Evolutionary conservation across 2,888 invertebrate genomes (phyloP), one percentile per base, ranked within the genome.

Genomic region (Bugulina stolonifera): DNA sequence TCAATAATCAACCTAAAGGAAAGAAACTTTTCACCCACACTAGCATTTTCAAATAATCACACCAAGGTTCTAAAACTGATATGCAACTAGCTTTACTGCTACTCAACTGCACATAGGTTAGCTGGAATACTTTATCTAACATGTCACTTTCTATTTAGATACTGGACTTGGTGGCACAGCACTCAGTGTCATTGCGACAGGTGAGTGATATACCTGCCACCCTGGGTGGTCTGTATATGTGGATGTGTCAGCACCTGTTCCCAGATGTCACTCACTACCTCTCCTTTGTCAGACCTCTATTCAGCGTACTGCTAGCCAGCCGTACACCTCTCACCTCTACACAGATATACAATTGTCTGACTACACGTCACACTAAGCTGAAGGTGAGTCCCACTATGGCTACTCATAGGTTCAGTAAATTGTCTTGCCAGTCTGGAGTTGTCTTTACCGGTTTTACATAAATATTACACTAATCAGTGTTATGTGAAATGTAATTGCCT

Each of bases 181-280:
- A 91, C 72, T 95, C 94, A 81, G 93, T 97, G 77, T 93, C 93
- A 10, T 86, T 96, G 43, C 88, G 95, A 0, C 84, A 83, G 93
- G 93, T 97, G 29, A 88, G 92, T 32, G 92, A 96, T 80, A 97
- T 97, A 71, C 96, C 97, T 0, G 94, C 95, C 5, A 97, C 96
- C 0, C 86, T 97, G 32, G 96, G 96, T 82, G 97, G 97, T 0
- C 87, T 97, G 27, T 97, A 95, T 81, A 86, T 97, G 76, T 97
- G 96, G 92, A 87, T 97, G 75, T 94, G 94, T 78, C 95, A 97
- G 84, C 88, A 95, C 71, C 87, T 96, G 34, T 95, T 97, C 82
- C 23, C 35, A 27, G 64, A 64, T 64, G 64, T 34, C 32, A 29
- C 29, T 27, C 25, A 64, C 29, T 64, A 64, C 64, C 93, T 92